Percentiles rank a stretch among this genome's conserved stretches.
Conservation (phyloP, 2,113 vertebrate genomes). For the Antigone vipio region DNA sequence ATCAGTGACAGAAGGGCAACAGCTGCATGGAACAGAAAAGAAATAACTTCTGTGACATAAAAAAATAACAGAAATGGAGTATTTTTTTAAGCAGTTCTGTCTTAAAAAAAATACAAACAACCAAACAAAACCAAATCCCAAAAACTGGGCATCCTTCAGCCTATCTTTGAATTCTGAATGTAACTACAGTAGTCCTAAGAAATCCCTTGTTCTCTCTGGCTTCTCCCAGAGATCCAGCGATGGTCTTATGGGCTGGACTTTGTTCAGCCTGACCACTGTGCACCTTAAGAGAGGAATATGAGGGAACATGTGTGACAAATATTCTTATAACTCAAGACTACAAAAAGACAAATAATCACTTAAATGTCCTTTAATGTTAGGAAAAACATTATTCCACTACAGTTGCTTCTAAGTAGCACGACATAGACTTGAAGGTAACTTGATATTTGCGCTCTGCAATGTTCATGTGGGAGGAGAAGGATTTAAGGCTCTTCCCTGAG, state of each 20-base stretch:
- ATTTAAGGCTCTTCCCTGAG: background rate
- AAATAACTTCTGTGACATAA: background rate
- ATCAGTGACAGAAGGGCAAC: background rate
- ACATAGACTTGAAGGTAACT: background rate
- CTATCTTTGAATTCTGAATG: slow-evolving; percentile 8
- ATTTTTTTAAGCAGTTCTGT: background rate
- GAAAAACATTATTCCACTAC: background rate
- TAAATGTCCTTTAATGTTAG: background rate
- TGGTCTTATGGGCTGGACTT: background rate
- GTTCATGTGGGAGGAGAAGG: background rate
- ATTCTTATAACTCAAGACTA: background rate
- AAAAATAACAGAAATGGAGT: background rate
- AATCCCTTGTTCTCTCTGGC: background rate
- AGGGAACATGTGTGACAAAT: background rate
- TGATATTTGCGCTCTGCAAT: background rate
- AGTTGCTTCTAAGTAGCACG: background rate
- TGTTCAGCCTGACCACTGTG: background rate
- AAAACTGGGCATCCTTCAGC: background rate
- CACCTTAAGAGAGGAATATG: slow-evolving; percentile 20
- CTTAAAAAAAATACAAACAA: background rate
- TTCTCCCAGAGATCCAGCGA: background rate
- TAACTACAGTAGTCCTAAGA: background rate
- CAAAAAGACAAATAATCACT: background rate
- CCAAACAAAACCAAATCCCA: background rate
- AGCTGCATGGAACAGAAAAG: background rate